A percentile compares a stretch with the other conserved stretches of the same genome.
phyloP scores from a whole-genome alignment of 1,140 invertebrate species.

The Euwallacea fornicatus region DNA sequence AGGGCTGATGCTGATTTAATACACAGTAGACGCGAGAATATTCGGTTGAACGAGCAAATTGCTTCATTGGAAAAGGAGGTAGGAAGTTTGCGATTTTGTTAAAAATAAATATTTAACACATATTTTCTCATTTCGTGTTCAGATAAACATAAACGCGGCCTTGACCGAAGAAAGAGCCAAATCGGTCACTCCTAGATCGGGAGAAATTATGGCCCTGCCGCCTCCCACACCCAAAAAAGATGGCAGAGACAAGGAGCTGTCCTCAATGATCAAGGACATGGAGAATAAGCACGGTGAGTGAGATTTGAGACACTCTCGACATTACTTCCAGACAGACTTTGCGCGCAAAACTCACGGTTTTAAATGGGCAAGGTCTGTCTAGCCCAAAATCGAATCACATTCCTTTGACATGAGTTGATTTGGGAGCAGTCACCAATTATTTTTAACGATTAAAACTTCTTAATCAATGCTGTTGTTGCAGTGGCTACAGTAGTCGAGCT shows the following conservation, averaged over 20 bases:
- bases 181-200: slow-evolving; percentile 35
- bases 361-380: too few relatives aligned
- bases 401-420: slow-evolving; percentile 48
- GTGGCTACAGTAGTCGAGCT: slow-evolving; percentile 80
- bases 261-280: slow-evolving; percentile 72
- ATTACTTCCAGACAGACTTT: slow-evolving; percentile 29
- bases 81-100: slow-evolving; percentile 13
- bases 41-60: slow-evolving; percentile 73
- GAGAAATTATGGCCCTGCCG: slow-evolving; percentile 47
- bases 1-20: slow-evolving; percentile 75
- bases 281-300: slow-evolving; percentile 78
- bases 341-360: not conserved
- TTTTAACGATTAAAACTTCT: not conserved
- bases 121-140: slow-evolving; percentile 14
- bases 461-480: slow-evolving; percentile 55
- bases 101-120: not conserved
- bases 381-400: not conserved
- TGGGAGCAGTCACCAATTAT: slow-evolving; percentile 33
- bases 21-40: slow-evolving; percentile 73
- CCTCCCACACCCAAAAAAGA: slow-evolving; percentile 41
- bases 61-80: slow-evolving; percentile 78
- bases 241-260: slow-evolving; percentile 61
- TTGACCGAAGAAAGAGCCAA: slow-evolving; percentile 49
- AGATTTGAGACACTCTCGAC: not conserved
- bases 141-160: slow-evolving; percentile 56